A percentile compares a stretch with the other conserved stretches of the same genome.
phyloP scores from a whole-genome alignment of 2,113 vertebrate genomes.

The Apaloderma vittatum region DNA sequence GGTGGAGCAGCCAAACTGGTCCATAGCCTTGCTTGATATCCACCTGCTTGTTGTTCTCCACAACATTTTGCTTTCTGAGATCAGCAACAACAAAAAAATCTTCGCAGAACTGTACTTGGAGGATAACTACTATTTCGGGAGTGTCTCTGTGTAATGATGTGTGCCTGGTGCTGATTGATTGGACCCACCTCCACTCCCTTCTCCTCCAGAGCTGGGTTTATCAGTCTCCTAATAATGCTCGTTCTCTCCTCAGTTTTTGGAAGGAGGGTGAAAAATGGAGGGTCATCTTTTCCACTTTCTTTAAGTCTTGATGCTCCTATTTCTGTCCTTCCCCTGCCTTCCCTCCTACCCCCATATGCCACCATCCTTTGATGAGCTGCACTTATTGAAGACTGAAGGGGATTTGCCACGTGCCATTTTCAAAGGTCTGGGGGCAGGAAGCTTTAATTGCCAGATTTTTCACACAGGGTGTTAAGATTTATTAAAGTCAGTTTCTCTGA shows the following conservation, averaged over 20 bases:
- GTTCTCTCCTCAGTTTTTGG: not conserved
- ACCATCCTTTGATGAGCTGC: constrained; percentile 16
- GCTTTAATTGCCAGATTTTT: constrained; percentile 86
- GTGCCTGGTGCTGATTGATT: not conserved
- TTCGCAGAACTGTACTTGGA: not conserved
- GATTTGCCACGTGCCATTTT: constrained; percentile 76
- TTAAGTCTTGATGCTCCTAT: not conserved
- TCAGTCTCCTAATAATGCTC: not conserved
- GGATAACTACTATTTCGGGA: not conserved
- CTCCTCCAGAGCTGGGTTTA: not conserved
- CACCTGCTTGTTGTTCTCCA: not conserved
- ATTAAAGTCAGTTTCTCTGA: constrained; percentile 91
- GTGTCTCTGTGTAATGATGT: not conserved
- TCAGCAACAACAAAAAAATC: not conserved
- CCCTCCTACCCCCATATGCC: not conserved
- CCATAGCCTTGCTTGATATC: not conserved
- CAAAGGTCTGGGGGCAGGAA: constrained; percentile 70
- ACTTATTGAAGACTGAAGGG: constrained; percentile 52
- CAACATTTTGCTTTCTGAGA: not conserved
- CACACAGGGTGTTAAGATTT: constrained; percentile 87
- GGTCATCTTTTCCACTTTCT: not conserved
- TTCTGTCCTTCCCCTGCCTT: not conserved
- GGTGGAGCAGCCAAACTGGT: not conserved
- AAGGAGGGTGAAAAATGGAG: not conserved
- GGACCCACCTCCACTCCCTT: not conserved